Evolutionary conservation across 2,888 invertebrate species (phyloP).

Genomic region (Anagyrus pseudococci): DNA sequence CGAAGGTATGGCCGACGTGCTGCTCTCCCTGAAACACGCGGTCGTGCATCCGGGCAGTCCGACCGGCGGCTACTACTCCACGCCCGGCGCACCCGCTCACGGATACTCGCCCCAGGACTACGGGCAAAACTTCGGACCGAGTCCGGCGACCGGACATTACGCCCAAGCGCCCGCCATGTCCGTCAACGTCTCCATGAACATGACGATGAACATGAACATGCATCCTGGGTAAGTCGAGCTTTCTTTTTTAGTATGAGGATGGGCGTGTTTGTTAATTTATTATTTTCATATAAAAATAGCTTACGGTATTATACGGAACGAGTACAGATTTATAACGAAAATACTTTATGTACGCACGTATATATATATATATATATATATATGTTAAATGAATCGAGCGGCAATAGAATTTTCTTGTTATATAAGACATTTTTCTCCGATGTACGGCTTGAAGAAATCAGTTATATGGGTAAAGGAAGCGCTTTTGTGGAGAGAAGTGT

Average conservation of each 20-base stretch:
- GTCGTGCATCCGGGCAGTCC: conserved; percentile 79
- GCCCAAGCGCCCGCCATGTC: conserved; percentile 82
- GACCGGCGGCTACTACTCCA: conserved; percentile 58
- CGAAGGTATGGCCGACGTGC: conserved; percentile 85
- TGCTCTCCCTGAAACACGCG: conserved; percentile 86
- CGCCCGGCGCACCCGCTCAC: conserved; percentile 42
- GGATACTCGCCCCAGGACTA: conserved; percentile 38
- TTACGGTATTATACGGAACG: too few species aligned
- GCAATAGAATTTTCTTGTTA: too few species aligned
- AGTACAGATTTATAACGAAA: too few species aligned
- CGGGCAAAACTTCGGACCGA: conserved; percentile 25
- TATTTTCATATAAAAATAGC: too few species aligned
- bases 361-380: too few species aligned
- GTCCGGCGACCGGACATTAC: conserved; percentile 62
- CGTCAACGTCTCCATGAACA: conserved; percentile 97
- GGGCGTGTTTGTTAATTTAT: too few species aligned
- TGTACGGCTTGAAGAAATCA: too few species aligned
- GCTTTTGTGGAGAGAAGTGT: too few species aligned
- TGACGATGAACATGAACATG: conserved; percentile 84
- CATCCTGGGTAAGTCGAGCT: conserved; percentile 54
- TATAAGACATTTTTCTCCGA: too few species aligned
- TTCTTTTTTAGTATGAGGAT: neutral
- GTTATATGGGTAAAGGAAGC: too few species aligned
- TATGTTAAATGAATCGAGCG: too few species aligned
- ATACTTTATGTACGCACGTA: too few species aligned